Evolutionary conservation across 2,113 vertebrate species (phyloP), one percentile per base, ranked within the genome.

Genomic region (Nansenia antarctica): DNA sequence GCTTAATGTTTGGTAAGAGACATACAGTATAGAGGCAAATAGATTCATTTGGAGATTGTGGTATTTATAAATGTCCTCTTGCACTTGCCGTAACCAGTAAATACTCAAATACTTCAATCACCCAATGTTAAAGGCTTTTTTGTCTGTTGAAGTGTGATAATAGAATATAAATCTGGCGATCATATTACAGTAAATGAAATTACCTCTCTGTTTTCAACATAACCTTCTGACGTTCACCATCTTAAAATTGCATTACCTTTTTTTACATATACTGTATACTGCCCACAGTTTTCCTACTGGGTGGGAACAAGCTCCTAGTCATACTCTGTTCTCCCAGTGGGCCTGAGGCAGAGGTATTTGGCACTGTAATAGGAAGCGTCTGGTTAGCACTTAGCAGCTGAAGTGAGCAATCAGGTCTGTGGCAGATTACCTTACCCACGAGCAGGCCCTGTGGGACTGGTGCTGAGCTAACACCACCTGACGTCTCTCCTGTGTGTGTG

Each of bases 391-490:
- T 78, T 79, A 69, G 67, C 77, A 74, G 68, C 68, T 74, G 69
- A 67, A 75, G 73, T 72, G 77, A 75, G 72, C 77, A 79, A 75
- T 79, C 72, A 75, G 72, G 59, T 79, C 69, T 47, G 47, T 75
- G 72, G 77, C 73, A 65, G 72, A 79, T 75, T 68, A 69, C 60
- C 69, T 76, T 79, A 71, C 69, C 69, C 67, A 69, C 42, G 26
- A 47, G 37, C 65, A 66, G 67, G 57, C 61, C 64, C 74, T 42
- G 65, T 73, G 70, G 65, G 75, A 73, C 45, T 15, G 31, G 57
- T 15, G 14, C 67, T 79, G 75, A 78, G 72, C 69, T 78, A 83
- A 76, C 63, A 55, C 24, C 68, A 80, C 72, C 66, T 80, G 81
- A 78, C 78, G 57, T 64, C 58, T 72, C 67, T 37, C 35, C 35